A percentile compares a stretch with the other conserved stretches of the same genome.
phyloP scores from a whole-genome alignment of 1,140 invertebrate species.

The Trichomalopsis sarcophagae region DNA sequence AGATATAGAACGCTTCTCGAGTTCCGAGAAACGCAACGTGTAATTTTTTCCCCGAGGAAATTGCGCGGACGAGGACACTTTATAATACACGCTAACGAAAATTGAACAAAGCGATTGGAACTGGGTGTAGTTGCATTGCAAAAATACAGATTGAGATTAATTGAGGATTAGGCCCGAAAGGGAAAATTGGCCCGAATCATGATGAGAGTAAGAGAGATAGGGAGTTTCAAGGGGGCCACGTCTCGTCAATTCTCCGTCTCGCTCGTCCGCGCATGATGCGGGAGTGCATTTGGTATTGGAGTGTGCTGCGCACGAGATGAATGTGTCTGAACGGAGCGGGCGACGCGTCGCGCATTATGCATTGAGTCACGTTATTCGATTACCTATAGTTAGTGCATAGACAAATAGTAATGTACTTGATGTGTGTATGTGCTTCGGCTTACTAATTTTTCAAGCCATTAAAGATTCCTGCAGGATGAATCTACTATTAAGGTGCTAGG shows the following conservation, averaged over 20 bases:
- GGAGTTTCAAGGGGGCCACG: conserved; percentile 5
- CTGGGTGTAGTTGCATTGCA: too few species aligned
- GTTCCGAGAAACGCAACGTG: neutral
- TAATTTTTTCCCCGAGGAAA: neutral
- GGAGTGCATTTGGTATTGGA: neutral
- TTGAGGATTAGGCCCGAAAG: neutral
- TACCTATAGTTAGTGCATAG: too few species aligned
- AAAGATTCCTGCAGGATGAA: too few species aligned
- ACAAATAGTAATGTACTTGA: neutral
- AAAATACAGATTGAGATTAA: neutral
- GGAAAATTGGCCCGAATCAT: neutral
- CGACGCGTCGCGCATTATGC: neutral
- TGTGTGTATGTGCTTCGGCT: too few species aligned
- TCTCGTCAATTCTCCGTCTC: neutral
- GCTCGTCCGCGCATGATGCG: neutral
- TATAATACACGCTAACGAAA: too few species aligned
- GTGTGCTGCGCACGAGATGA: too few species aligned
- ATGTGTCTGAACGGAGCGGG: too few species aligned
- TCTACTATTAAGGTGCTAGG: too few species aligned
- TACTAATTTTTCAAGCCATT: too few species aligned
- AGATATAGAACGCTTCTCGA: neutral
- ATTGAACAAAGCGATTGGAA: too few species aligned
- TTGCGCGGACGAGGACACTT: neutral
- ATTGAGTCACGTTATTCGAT: neutral
- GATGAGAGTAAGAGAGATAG: conserved; percentile 21